Base-by-base conservation (phyloP, 2,888 invertebrate genomes). In the Notodonta ziczac region DNA sequence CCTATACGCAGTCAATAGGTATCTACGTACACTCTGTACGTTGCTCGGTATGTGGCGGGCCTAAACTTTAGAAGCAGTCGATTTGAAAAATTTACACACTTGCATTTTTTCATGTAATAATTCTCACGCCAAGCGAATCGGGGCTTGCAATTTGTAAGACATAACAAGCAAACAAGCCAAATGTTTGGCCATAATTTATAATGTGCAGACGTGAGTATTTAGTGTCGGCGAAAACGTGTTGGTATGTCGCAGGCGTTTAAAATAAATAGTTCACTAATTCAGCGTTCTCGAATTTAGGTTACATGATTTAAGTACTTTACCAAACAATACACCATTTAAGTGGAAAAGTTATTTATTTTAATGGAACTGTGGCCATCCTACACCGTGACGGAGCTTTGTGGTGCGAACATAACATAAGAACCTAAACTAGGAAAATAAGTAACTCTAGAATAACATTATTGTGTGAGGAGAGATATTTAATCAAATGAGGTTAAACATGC, bases 311-410 rank as follows among this genome's bases (percentile, higher is more conserved):
- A 13, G 44, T 52, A 52, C 14, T 16, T 50, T 16, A 39, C 50
- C 35, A 24, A 40, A 13, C 16, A n/a, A 53, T 12, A 58, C 16
- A 16, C 12, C 35, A 57, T 39, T 24, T 60, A 60, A 54, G 12
- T 52, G 55, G 14, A 24, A 57, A 40, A 52, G 24, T 66, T 42
- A 59, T 61, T 54, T 61, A 57, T 66, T 67, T 60, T 58, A 60
- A 60, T 57, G 46, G 39, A 56, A 58, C 46, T 51, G 56, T 51
- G 52, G 46, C 9, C 59, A 51, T 56, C 7, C 10, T 56, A 16
- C 44, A 51, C 24, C 51, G 0, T 44, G 44, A 4, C 46, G 13
- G 46, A 46, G 46, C 24, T 24, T 5, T 46, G n/a, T 46, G 46
- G 46, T 4, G 24, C 24, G 24, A 24, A 24, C 2, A 24, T 2